Evolutionary conservation across 2,888 invertebrate species (phyloP).

Genomic region (Syritta pipiens): DNA sequence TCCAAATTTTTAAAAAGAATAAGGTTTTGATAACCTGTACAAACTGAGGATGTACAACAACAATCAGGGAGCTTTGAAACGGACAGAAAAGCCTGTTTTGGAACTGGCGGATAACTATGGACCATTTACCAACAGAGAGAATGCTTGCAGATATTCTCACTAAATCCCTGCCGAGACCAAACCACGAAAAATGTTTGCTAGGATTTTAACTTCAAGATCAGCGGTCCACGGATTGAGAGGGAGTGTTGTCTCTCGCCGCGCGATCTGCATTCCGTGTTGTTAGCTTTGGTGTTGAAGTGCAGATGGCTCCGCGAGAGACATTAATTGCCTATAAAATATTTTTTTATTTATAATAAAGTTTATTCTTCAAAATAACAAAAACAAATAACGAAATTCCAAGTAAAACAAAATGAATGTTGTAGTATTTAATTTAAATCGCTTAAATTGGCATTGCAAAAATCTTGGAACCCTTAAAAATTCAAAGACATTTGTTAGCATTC

Average conservation of each 20-base stretch:
- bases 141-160: constrained; percentile 66
- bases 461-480: too few relatives aligned
- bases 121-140: constrained; percentile 54
- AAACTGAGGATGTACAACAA: constrained; percentile 53
- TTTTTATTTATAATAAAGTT: too few relatives aligned
- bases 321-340: too few relatives aligned
- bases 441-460: too few relatives aligned
- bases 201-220: neutral
- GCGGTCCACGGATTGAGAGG: neutral
- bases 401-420: too few relatives aligned
- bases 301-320: too few relatives aligned
- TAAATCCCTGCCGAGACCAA: constrained; percentile 25
- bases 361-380: too few relatives aligned
- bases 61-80: constrained; percentile 60
- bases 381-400: too few relatives aligned
- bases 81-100: constrained; percentile 37
- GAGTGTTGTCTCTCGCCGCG: neutral
- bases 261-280: neutral
- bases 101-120: constrained; percentile 25
- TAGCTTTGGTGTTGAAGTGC: too few relatives aligned
- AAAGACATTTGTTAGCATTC: too few relatives aligned
- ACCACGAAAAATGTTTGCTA: neutral
- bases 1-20: constrained; percentile 33
- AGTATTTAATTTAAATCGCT: too few relatives aligned
- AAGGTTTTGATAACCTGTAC: neutral